Evolutionary conservation across 2,113 vertebrate species (phyloP).

Genomic region (Syngnathoides biaculeatus): DNA sequence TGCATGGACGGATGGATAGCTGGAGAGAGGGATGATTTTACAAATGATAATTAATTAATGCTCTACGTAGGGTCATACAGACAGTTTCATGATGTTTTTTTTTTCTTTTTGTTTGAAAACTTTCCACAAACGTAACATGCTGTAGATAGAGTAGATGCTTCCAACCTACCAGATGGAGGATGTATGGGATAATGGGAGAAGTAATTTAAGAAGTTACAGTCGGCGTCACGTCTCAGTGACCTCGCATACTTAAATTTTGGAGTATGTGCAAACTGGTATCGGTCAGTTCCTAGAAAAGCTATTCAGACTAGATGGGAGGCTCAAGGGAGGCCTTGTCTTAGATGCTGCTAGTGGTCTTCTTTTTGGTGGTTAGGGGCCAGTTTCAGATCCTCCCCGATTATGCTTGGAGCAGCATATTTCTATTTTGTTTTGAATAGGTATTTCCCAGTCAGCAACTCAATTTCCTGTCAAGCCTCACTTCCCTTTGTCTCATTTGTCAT

Average conservation of each 20-base stretch:
- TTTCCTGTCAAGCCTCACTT: background rate
- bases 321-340: background rate
- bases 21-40: no score
- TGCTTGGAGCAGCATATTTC: background rate
- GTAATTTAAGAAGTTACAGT: background rate
- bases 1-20: no score
- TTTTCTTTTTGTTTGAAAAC: no score
- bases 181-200: background rate
- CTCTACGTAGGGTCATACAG: no score
- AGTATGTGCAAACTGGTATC: no score
- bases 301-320: no score
- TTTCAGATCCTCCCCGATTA: no score
- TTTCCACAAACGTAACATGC: constrained; percentile 7
- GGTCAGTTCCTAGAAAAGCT: no score
- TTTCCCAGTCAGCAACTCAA: background rate
- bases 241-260: no score
- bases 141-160: background rate
- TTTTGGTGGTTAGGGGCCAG: no score
- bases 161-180: background rate
- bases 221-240: background rate
- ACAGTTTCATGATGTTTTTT: no score
- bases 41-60: no score
- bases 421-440: background rate
- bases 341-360: background rate
- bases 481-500: background rate